These are phyloP conservation scores for Leptobrachium ailaonicum DNA, from an alignment of 2,113 vertebrate genomes.

Conservation along the genomic window DNA sequence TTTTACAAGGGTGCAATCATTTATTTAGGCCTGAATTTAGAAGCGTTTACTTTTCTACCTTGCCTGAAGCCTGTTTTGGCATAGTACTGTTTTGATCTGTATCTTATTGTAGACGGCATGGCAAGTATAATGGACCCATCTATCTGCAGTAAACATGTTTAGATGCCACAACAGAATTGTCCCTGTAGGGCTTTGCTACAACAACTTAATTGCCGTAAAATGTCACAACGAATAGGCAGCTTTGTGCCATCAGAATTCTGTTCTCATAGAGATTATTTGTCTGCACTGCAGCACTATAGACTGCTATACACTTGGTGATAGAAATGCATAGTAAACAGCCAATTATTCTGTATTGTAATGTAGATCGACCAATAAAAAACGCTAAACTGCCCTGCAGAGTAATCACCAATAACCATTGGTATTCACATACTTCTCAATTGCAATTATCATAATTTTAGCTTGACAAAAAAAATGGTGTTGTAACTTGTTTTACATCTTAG, in stretches of 20 bases:
- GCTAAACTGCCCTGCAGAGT: too few relatives aligned
- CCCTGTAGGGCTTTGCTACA: background rate
- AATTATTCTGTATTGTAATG: too few relatives aligned
- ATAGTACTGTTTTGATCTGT: background rate
- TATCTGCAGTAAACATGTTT: background rate
- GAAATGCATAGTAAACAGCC: too few relatives aligned
- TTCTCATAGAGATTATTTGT: background rate
- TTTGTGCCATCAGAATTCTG: background rate
- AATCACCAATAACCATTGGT: too few relatives aligned
- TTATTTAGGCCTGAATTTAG: background rate
- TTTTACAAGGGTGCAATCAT: background rate
- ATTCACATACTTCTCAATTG: too few relatives aligned
- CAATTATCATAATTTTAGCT: too few relatives aligned
- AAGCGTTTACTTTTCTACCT: background rate
- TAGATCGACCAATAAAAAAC: too few relatives aligned
- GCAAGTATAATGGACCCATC: background rate
- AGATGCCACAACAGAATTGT: slow-evolving; percentile 1
- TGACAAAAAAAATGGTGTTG: too few relatives aligned
- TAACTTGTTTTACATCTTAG: too few relatives aligned
- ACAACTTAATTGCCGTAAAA: background rate
- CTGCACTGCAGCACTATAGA: background rate
- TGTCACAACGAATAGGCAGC: background rate
- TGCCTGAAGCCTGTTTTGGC: background rate
- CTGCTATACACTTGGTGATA: too few relatives aligned
- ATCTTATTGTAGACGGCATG: background rate